Evolutionary conservation across 2,888 invertebrate species (phyloP), one percentile per base, ranked within the genome.

Genomic region (Vanessa cardui): DNA sequence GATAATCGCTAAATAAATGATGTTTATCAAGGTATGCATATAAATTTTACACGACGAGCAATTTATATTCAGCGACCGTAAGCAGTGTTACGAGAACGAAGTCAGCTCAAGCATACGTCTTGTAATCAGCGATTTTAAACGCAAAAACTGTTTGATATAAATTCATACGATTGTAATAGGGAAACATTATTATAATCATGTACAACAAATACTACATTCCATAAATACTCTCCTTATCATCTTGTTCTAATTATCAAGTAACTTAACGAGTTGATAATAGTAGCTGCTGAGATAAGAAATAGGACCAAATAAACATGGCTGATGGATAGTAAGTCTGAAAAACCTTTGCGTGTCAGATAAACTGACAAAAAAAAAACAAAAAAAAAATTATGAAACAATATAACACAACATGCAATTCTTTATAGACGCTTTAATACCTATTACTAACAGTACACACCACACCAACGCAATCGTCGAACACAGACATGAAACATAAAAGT

Each of bases 201-300:
- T 46, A 46, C 33, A 33, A n/a, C 58, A 46, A 68, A 56, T 50
- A 69, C 47, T 49, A 59, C 62, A 26, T 60, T 56, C 61, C 68
- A 62, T 64, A 66, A 70, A 72, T 68, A 66, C 47, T 59, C 62
- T 45, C 58, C 59, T 71, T 72, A 72, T 72, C 72, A 44, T 31
- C 31, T n/a, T 49, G 72, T 62, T 68, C 73, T 70, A 72, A 72
- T 71, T 73, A 52, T 64, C 64, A 64, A 66, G 64, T 62, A 58
- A 65, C 66, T 52, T 59, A 69, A 56, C 54, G 46, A 45, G 62
- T 58, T 46, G 61, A 71, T 69, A 68, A 56, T 58, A 70, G 52
- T 56, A 60, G 52, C 64, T 58, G 65, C 49, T 56, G 64, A 62
- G 74, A 74, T 75, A 73, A 71, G 61, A 56, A 58, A 61, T 46